Evolutionary conservation across 2,797 vertebrate species (phyloP).

Genomic region (Linurgus olivaceus): DNA sequence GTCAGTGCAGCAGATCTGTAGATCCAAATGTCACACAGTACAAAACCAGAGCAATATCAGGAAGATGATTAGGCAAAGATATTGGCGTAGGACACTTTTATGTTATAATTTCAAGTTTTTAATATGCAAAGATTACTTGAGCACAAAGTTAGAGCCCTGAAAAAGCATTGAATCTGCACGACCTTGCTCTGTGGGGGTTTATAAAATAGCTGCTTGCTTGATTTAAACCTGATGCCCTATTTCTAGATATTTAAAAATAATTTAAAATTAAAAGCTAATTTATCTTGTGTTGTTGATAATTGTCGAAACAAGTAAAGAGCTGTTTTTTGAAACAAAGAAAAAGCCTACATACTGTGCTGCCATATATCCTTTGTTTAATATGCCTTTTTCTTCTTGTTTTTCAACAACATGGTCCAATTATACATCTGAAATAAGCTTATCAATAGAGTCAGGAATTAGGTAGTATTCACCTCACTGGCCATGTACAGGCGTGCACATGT

Average conservation of each 20-base stretch:
- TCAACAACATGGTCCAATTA: not conserved
- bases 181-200: not conserved
- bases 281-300: not conserved
- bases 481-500: accelerated
- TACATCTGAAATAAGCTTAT: not conserved
- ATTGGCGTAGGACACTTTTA: not conserved
- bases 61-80: not conserved
- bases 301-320: not conserved
- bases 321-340: not conserved
- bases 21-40: not conserved
- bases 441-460: not conserved
- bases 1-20: not conserved
- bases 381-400: not conserved
- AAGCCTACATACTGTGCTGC: not conserved
- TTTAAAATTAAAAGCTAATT: not conserved
- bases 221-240: not conserved
- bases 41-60: not conserved
- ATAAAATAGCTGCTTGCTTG: not conserved
- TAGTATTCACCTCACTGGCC: not conserved
- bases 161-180: not conserved
- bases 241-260: not conserved
- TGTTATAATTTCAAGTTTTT: not conserved
- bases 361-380: not conserved
- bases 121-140: not conserved
- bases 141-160: not conserved